These are phyloP conservation scores for Blera fallax DNA, from an alignment of 2,888 invertebrate species.

Conservation along the genomic window DNA sequence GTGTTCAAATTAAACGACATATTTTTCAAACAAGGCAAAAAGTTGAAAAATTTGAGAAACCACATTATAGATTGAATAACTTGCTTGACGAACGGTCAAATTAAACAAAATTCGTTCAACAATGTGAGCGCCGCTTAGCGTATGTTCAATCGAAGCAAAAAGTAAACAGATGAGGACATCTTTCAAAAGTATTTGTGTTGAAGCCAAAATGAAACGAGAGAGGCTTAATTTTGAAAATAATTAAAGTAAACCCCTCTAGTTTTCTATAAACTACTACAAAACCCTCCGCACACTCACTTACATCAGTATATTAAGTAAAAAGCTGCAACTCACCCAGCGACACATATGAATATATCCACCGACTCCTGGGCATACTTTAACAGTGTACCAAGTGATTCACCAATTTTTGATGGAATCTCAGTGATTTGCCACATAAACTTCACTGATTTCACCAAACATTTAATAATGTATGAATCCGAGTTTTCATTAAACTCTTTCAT, in stretches of 20 bases:
- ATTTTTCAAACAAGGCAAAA: no score
- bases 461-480: constrained; percentile 78
- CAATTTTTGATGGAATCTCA: constrained; percentile 81
- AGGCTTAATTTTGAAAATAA: neutral
- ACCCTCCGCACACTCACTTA: neutral
- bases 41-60: no score
- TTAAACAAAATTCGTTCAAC: no score
- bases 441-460: constrained; percentile 80
- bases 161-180: no score
- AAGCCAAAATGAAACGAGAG: no score
- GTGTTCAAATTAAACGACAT: no score
- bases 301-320: neutral
- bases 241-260: neutral
- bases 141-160: neutral
- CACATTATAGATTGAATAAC: no score
- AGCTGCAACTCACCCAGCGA: constrained; percentile 79
- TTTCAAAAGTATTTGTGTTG: no score
- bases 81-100: no score
- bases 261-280: neutral
- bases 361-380: constrained; percentile 82
- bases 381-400: constrained; percentile 81
- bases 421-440: constrained; percentile 82
- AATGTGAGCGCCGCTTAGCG: no score
- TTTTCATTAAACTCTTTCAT: constrained; percentile 73
- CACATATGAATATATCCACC: constrained; percentile 81